Evolutionary conservation across 2,888 invertebrate genomes (phyloP).

Genomic region (Auanema sp.): DNA sequence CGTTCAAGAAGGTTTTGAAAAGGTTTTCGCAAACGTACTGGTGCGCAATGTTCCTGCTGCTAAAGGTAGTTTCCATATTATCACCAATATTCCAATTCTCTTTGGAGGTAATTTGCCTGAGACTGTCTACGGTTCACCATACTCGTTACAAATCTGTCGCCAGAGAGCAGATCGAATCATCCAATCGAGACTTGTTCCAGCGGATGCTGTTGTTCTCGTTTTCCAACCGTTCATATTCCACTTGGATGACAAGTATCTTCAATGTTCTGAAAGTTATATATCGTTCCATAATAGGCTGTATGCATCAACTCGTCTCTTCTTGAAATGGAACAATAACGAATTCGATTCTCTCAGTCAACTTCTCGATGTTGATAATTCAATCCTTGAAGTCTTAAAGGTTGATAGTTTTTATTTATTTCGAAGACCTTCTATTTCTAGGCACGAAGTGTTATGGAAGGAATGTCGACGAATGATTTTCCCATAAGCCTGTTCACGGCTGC

Average conservation of each 20-base stretch:
- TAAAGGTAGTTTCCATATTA: conserved; percentile 1
- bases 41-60: conserved; percentile 14
- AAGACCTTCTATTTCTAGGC: background rate
- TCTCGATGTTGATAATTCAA: conserved; percentile 21
- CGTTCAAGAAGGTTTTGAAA: conserved; percentile 19
- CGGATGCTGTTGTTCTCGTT: conserved; percentile 23
- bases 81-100: conserved; percentile 8
- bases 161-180: conserved; percentile 19
- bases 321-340: conserved; percentile 17
- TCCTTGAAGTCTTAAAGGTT: conserved; percentile 22
- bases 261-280: background rate
- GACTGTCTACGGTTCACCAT: conserved; percentile 24
- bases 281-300: conserved; percentile 19
- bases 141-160: conserved; percentile 21
- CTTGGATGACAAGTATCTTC: conserved; percentile 21
- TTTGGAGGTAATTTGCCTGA: conserved; percentile 11
- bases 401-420: background rate
- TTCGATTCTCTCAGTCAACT: conserved; percentile 36
- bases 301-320: conserved; percentile 20
- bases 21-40: conserved; percentile 16
- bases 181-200: conserved; percentile 23
- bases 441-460: background rate
- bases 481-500: too few species aligned
- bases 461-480: background rate
- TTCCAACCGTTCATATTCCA: conserved; percentile 39